Evolutionary conservation across 2,888 invertebrate genomes (phyloP).

Genomic region (Euplagia quadripunctaria): DNA sequence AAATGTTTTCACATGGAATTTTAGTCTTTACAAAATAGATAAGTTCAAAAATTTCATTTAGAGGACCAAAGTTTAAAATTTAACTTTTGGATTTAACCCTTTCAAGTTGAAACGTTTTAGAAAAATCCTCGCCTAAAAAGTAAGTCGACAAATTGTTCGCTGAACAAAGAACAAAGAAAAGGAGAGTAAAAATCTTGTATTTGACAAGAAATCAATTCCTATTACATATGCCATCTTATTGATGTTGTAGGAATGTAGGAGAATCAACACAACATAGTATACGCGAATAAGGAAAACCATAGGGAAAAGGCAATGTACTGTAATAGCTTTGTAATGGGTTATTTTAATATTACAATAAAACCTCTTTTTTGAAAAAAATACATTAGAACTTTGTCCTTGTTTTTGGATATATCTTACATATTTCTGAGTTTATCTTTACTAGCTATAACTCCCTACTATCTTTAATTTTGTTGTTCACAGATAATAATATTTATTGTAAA

Average conservation of each 20-base stretch:
- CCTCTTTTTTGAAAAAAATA: background rate
- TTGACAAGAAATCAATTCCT: no score
- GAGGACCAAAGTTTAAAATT: background rate
- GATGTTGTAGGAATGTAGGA: background rate
- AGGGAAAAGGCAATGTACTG: background rate
- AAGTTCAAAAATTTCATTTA: conserved; percentile 3
- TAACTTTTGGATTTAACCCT: background rate
- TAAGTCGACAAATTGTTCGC: background rate
- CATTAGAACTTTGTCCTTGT: no score
- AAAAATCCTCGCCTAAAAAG: background rate
- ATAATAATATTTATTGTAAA: no score
- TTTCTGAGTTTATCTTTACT: no score
- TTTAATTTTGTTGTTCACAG: no score
- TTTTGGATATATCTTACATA: no score
- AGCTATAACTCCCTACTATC: no score
- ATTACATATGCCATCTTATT: background rate
- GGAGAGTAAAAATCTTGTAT: no score
- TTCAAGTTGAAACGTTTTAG: conserved; percentile 8
- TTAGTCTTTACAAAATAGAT: background rate
- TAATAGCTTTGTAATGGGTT: background rate
- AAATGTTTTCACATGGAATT: no score
- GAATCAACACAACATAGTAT: conserved; percentile 2
- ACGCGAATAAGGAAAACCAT: conserved; percentile 1
- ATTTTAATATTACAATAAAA: background rate
- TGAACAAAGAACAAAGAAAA: background rate